A percentile compares a stretch with the other conserved stretches of the same genome.
These are phyloP conservation scores for Pocillopora grandis DNA, from an alignment of 92 coral and sea anemone genomes.

Conservation along the genomic window DNA sequence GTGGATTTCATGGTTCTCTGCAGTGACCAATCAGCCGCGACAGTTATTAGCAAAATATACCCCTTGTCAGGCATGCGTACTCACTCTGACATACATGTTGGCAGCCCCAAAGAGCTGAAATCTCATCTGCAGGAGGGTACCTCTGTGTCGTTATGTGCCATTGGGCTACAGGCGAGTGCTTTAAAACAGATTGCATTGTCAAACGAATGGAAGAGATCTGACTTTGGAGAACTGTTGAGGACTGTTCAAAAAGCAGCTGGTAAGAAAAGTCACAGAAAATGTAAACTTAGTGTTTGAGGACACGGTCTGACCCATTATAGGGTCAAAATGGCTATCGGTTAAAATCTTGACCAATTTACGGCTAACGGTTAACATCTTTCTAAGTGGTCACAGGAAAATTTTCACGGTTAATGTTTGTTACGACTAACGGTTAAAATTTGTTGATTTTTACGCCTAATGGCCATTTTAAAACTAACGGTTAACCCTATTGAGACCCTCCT, in stretches of 20 bases:
- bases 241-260: neutral
- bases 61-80: neutral
- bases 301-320: no score
- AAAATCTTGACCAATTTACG: no score
- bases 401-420: neutral
- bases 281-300: no score
- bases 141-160: neutral
- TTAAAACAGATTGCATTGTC: neutral
- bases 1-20: conserved; percentile 3
- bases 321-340: no score
- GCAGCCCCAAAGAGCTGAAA: conserved; percentile 6
- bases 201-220: neutral
- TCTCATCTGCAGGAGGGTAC: neutral
- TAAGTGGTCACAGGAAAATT: neutral
- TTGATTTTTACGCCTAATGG: neutral
- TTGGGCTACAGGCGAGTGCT: conserved; percentile 2
- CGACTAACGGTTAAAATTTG: neutral
- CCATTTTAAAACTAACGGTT: neutral
- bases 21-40: neutral
- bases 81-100: neutral
- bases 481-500: neutral
- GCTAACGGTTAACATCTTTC: neutral
- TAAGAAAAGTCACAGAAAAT: neutral
- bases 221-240: conserved; percentile 3
- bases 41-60: neutral